Base-by-base conservation (phyloP, 2,113 vertebrate species). In the Ctenomys sociabilis region DNA sequence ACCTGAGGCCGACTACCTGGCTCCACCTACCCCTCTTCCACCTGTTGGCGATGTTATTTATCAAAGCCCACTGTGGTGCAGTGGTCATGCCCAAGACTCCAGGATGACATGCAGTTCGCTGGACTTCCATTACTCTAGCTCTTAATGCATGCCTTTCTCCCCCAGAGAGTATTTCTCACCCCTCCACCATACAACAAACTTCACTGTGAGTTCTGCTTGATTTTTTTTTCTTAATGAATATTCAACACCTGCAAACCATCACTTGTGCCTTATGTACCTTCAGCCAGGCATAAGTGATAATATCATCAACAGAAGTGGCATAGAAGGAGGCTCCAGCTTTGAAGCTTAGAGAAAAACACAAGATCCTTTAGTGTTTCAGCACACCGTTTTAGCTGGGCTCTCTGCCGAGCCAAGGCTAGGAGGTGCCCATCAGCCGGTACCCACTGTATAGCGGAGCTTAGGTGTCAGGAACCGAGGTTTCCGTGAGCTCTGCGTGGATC, bases 401-500 rank as follows among this genome's bases (percentile, higher is more conserved):
- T 92, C 61, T 5, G 0, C 68, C 24, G 68, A 87, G 68, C 49
- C 9, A 40, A 75, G 57, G 64, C 59, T 73, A 19, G 45, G 49
- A 63, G 37, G 57, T 16, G 22, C 21, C 52, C 22, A 40, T 5
- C 32, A 16, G 26, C 40, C 22, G 63, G 45, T 40, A 26, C 8
- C 59, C 78, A 14, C 54, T 0, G 6, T 2, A 4, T 32, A 26
- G 72, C 35, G 86, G 49, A 83, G 30, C 43, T 9, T 16, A 59
- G 84, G 90, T 63, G 57, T 54, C 26, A 52, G 68, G 57, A 14
- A 19, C 3, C 10, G 35, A 49, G 30, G 32, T 8, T 19, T 57
- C 0, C 5, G 16, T 16, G 86, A 49, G 63, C 88, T 63, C 28
- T 37, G n/a, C 21, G 8, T 10, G 0, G 0, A 85, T 1, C 7